Evolutionary conservation across 2,797 vertebrate species (phyloP), one percentile per base, ranked within the genome.

Genomic region (Dryobates pubescens): DNA sequence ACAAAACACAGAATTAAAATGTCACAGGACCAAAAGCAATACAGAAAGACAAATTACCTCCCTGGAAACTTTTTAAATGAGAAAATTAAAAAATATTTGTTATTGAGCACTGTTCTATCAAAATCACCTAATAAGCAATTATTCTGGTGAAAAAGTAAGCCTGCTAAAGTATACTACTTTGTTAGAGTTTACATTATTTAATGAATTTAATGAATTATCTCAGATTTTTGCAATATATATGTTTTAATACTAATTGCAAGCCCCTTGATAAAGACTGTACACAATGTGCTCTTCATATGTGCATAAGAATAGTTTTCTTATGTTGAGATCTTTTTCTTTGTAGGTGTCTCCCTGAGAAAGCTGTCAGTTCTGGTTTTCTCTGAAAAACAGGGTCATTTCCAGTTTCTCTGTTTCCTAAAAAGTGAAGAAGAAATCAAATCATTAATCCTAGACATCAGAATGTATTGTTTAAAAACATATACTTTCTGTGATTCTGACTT

Each of bases 1-100:
- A 79, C 1, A 78, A 62, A 86, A 16, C 68, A 23, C 4, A 88
- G 76, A 86, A 89, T 68, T 57, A 53, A 88, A 91, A 76, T 67
- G 19, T 59, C n/a, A 56, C 6, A 63, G 84, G 62, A 7, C 0
- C 6, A 72, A 75, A 91, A 54, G 12, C 24, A 79, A 64, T 47
- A 10, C 23, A 30, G 58, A 77, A 77, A 53, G 51, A 14, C 51
- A 85, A 67, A 36, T 10, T 13, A 1, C 1, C 2, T 1, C 3
- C 1, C 5, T 47, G 45, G 9, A 49, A 23, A 49, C 47, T 49
- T 23, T 86, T 79, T 69, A 15, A 89, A 68, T 61, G 15, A 77
- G 17, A 68, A 86, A 53, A 82, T 23, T 17, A 0, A 45, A 45
- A 7, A 69, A 17, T 1, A 56, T 53, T 58, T 62, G 59, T 89